phyloP scores from a whole-genome alignment of 2,888 invertebrate species.

The Ischnura elegans region DNA sequence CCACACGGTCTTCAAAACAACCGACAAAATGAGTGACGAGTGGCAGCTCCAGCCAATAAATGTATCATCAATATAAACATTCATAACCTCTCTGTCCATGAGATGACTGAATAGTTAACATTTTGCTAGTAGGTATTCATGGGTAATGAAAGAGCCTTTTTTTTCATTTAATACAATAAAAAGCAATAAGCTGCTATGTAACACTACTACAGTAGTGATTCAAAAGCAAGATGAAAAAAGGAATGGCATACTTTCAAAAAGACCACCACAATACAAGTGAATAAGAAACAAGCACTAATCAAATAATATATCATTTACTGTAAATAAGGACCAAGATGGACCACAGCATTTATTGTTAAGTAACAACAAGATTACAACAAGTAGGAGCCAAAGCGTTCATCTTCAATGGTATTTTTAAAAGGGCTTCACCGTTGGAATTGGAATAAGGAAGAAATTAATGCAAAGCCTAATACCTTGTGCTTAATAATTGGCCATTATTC shows the following conservation, averaged over 20 bases:
- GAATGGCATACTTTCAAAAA: not conserved
- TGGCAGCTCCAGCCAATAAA: constrained; percentile 38
- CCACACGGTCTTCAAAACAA: constrained; percentile 31
- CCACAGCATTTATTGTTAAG: constrained; percentile 66
- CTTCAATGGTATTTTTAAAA: constrained; percentile 46
- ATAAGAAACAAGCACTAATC: not conserved
- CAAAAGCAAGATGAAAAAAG: not conserved
- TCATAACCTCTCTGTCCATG: constrained; percentile 25
- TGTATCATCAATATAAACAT: constrained; percentile 18
- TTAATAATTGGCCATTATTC: constrained; percentile 47
- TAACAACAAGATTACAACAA: constrained; percentile 67
- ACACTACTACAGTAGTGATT: not conserved
- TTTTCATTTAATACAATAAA: not conserved
- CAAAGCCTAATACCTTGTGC: constrained; percentile 60
- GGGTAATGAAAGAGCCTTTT: not conserved
- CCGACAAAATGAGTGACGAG: constrained; percentile 35
- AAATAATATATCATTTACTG: constrained; percentile 51
- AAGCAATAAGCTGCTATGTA: not conserved
- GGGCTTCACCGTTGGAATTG: constrained; percentile 48
- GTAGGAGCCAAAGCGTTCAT: constrained; percentile 65
- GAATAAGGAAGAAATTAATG: constrained; percentile 37
- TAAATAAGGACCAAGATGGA: constrained; percentile 64
- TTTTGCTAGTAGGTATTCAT: not conserved
- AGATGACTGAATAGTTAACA: constrained; percentile 31
- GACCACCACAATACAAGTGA: not conserved